Base-by-base conservation (phyloP, 2,888 invertebrate genomes). In the Andrena chrysosceles region DNA sequence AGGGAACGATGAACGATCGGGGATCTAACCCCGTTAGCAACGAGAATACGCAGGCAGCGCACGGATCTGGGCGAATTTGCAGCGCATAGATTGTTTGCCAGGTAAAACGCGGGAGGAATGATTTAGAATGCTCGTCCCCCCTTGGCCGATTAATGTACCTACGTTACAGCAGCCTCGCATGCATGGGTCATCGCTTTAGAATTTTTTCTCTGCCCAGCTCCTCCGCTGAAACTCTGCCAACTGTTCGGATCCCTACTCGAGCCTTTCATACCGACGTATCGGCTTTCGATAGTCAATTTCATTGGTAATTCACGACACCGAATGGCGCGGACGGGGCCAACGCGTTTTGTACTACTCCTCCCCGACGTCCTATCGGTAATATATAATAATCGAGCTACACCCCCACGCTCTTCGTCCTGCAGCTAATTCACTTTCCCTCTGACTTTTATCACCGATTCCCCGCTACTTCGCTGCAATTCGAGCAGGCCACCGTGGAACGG, bases 251-350 rank as follows among this genome's bases (percentile, higher is more conserved):
- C 33, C 49, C 20, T 49, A 31, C 26, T 33, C 56, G 52, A 66
- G 73, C 48, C 54, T 62, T 77, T 64, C 66, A 29, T 52, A 35
- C 3, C 29, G 76, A 74, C 76, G 62, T 87, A 84, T 83, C 81
- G 81, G 75, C 83, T 86, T 75, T 79, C 81, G 83, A 86, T 87
- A 83, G 67, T 66, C 80, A 64, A 81, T 73, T 77, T 78, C 72
- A 83, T 72, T 56, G 76, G 33, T 75, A 64, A 88, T 83, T 89
- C 81, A 63, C 56, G 62, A 70, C 67, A 23, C 31, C 70, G 71
- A 79, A 29, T 29, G 60, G 49, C 73, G 69, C 48, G 49, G 77
- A 71, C 74, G 35, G 54, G 52, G 16, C 48, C 59, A 49, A 20
- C 66, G 16, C 13, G 56, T 49, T 66, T 80, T 74, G 74, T 75